Evolutionary conservation across 2,797 vertebrate species (phyloP).

Genomic region (Falco berigora): DNA sequence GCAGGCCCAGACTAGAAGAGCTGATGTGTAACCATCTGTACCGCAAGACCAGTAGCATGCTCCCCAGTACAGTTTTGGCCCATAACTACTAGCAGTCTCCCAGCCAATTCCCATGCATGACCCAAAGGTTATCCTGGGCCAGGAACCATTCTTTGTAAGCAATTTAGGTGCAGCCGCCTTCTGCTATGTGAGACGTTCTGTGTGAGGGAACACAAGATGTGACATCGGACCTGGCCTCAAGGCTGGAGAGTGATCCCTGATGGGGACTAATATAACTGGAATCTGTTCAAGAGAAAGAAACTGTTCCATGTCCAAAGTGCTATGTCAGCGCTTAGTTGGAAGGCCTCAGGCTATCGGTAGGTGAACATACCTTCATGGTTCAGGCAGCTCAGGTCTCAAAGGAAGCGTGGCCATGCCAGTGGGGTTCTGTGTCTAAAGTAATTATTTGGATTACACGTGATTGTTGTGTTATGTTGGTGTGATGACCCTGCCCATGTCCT

Average conservation of each 20-base stretch:
- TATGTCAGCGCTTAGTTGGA: background rate
- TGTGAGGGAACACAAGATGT: background rate
- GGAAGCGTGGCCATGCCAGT: background rate
- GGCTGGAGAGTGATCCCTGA: background rate
- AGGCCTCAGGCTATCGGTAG: background rate
- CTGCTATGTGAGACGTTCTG: background rate
- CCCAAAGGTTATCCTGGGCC: background rate
- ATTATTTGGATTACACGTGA: background rate
- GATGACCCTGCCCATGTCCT: background rate
- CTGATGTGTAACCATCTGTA: background rate
- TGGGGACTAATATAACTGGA: background rate
- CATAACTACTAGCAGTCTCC: background rate
- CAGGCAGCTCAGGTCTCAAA: background rate
- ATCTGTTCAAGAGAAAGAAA: background rate
- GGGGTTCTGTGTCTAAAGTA: background rate
- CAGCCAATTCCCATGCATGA: background rate
- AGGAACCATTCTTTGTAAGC: background rate
- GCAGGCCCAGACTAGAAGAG: background rate
- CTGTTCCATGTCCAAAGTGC: rapidly evolving
- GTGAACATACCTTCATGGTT: background rate
- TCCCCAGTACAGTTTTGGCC: background rate
- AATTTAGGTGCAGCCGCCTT: background rate
- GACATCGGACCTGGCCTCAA: background rate
- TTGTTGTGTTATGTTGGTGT: background rate
- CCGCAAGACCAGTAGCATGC: background rate